These are phyloP conservation scores for Alligator sinensis DNA, from an alignment of 2,113 vertebrate genomes.

Conservation along the genomic window DNA sequence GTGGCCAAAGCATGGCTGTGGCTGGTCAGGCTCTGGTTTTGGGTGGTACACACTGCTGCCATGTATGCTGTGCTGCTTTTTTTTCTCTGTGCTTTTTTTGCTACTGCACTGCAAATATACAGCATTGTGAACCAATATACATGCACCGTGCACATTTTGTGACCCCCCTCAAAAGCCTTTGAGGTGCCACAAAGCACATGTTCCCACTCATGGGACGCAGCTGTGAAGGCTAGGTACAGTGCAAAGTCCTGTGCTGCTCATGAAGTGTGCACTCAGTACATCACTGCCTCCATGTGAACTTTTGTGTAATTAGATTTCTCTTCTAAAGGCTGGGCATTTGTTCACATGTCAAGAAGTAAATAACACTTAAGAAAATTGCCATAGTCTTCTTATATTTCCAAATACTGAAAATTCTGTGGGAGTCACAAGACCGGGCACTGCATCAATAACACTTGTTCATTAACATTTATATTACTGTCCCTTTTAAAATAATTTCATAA, in stretches of 20 bases:
- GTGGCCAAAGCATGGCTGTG: too few species aligned
- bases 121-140: too few species aligned
- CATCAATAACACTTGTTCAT: not conserved
- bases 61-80: too few species aligned
- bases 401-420: not conserved
- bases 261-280: not conserved
- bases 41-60: too few species aligned
- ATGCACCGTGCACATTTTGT: too few species aligned
- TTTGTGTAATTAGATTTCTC: not conserved
- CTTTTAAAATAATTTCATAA: not conserved
- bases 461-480: not conserved
- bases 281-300: not conserved
- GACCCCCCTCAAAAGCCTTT: too few species aligned
- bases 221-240: not conserved
- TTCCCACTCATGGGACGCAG: too few species aligned
- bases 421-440: not conserved
- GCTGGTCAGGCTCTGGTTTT: too few species aligned
- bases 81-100: too few species aligned
- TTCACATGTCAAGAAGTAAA: not conserved
- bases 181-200: too few species aligned
- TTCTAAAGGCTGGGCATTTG: not conserved
- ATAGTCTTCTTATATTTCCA: not conserved
- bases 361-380: not conserved
- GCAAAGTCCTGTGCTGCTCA: not conserved
- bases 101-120: too few species aligned